Percentiles rank a stretch among this genome's conserved stretches.
Conservation (phyloP, 2,888 invertebrate species). For the Heliconius hortense region DNA sequence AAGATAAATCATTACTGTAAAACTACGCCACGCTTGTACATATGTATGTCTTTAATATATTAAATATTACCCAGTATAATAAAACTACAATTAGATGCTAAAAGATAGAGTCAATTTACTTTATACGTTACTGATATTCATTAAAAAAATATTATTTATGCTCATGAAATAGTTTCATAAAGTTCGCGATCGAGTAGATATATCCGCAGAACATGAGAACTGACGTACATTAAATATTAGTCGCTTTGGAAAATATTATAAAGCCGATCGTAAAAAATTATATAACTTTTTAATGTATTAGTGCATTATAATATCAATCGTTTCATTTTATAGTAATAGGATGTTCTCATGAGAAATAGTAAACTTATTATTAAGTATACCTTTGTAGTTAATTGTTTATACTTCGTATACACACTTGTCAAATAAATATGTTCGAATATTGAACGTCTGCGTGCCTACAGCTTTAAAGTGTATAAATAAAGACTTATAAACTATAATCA, state of each 20-base stretch:
- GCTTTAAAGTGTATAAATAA: background rate
- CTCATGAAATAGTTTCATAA: conserved; percentile 4
- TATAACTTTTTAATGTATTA: conserved; percentile 35
- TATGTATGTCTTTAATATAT: background rate
- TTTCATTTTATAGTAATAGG: conserved; percentile 39
- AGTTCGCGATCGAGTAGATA: conserved; percentile 8
- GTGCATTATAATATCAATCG: conserved; percentile 22
- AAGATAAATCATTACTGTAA: background rate
- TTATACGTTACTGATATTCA: background rate
- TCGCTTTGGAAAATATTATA: conserved; percentile 36
- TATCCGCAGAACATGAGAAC: conserved; percentile 2
- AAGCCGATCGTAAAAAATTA: conserved; percentile 35
- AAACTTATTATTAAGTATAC: conserved; percentile 32
- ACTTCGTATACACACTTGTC: background rate
- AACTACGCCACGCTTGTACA: background rate
- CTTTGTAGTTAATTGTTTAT: conserved; percentile 33
- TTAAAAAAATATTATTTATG: background rate
- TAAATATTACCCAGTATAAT: background rate
- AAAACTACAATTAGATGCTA: background rate
- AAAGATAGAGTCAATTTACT: background rate
- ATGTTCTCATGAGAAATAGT: conserved; percentile 33
- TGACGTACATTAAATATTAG: conserved; percentile 32
- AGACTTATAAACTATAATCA: background rate
- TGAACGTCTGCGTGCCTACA: background rate
- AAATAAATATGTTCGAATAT: conserved; percentile 12